Evolutionary conservation across 2,888 invertebrate genomes (phyloP).

Genomic region (Malachius bipustulatus): DNA sequence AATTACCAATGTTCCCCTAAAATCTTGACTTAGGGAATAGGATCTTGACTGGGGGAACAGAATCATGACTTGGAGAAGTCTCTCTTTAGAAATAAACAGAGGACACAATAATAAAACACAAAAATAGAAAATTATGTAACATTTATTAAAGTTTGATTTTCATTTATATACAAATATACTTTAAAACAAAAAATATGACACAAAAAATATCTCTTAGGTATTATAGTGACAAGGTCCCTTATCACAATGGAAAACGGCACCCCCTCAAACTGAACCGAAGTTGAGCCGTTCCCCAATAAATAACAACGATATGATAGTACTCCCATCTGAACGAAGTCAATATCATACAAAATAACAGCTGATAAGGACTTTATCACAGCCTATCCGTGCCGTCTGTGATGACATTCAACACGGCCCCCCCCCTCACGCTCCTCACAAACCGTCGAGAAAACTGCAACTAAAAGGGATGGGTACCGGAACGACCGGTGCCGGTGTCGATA

Average conservation of each 20-base stretch:
- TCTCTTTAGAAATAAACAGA: too few relatives aligned
- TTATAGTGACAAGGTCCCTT: slow-evolving; percentile 39
- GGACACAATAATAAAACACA: too few relatives aligned
- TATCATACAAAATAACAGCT: slow-evolving; percentile 40
- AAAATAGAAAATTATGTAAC: slow-evolving; percentile 13
- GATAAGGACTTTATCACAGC: slow-evolving; percentile 44
- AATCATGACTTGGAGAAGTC: too few relatives aligned
- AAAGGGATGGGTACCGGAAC: too few relatives aligned
- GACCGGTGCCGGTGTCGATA: too few relatives aligned
- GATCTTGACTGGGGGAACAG: too few relatives aligned
- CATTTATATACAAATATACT: slow-evolving; percentile 22
- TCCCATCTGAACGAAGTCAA: slow-evolving; percentile 46
- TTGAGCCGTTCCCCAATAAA: slow-evolving; percentile 10
- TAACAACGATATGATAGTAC: slow-evolving; percentile 40
- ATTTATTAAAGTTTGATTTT: slow-evolving; percentile 18
- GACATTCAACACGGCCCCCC: too few relatives aligned
- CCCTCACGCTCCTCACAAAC: too few relatives aligned
- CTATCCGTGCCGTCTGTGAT: slow-evolving; percentile 33
- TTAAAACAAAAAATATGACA: slow-evolving; percentile 25
- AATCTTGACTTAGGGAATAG: too few relatives aligned
- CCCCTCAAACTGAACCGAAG: slow-evolving; percentile 10
- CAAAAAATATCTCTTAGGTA: slow-evolving; percentile 26
- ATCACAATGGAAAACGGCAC: slow-evolving; percentile 29
- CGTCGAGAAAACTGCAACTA: too few relatives aligned
- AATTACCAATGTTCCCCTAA: too few relatives aligned